Base-by-base conservation (phyloP, 2,888 invertebrate genomes). In the Charanyca ferruginea region DNA sequence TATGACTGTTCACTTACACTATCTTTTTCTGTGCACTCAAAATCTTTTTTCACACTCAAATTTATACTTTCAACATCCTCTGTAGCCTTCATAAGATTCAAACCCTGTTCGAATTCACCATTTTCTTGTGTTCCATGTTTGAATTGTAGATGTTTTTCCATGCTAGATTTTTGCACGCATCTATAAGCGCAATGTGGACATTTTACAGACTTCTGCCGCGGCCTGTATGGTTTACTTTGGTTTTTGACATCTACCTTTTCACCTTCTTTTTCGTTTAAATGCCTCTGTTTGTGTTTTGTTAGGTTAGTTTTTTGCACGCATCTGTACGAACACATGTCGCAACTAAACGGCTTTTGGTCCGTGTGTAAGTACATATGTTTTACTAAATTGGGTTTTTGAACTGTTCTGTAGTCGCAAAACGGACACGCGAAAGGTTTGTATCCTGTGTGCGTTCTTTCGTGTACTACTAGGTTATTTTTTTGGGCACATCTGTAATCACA, bases 351-450 rank as follows among this genome's bases (percentile, higher is more conserved):
- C 60, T 95, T 96, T 49, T 95, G 94, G 32, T 96, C 95, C 0
- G 96, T 96, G 44, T 96, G 96, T 13, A 96, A 64, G 49, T 96
- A 96, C 96, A 96, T 95, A 54, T 96, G 96, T 76, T 96, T 96
- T 0, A 96, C 96, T 81, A 96, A 82, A 67, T 96, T 96, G 0
- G 96, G 96, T 83, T 96, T 96, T 48, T 96, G 96, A 0, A 95
- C 96, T 0, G 96, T 96, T 7, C 95, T 74, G 13, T 96, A 96
- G 1, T 95, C 95, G 44, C 96, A 96, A 64, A 92, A 95, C 0
- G 95, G 94, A 22, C 96, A 96, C 0, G 93, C 95, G 28, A 96
- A 96, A 0, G 96, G 96, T 55, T 96, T 96, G 59, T 93, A 94
- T 0, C 96, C 96, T 0, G 96, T 96, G n/a, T 96, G 96, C 0